Evolutionary conservation across 2,113 vertebrate genomes (phyloP).

Genomic region (Hyla sarda): DNA sequence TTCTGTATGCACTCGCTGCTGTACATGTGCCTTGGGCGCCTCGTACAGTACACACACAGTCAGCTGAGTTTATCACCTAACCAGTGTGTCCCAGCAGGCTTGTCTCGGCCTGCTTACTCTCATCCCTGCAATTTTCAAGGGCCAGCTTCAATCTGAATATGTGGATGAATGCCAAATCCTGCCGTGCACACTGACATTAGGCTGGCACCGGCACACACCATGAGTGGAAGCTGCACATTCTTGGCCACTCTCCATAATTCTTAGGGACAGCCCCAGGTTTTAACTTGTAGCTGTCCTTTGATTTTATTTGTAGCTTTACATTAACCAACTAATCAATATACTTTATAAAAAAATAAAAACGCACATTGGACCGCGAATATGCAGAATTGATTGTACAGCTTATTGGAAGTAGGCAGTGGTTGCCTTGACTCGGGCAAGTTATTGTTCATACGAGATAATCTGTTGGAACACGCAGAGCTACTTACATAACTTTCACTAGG

Average conservation of each 20-base stretch:
- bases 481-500: conserved; percentile 39
- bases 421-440: conserved; percentile 20
- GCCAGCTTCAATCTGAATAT: neutral
- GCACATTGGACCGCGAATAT: neutral
- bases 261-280: neutral
- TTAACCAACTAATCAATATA: neutral
- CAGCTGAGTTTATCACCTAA: neutral
- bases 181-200: neutral
- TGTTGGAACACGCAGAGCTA: conserved; percentile 14
- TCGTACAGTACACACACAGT: neutral
- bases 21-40: neutral
- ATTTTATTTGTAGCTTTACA: neutral
- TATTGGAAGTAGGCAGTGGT: neutral
- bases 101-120: conserved; percentile 7
- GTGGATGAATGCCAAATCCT: neutral
- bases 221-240: neutral
- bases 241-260: neutral
- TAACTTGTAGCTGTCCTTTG: neutral
- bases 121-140: conserved; percentile 21
- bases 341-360: neutral
- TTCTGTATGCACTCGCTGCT: neutral
- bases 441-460: neutral
- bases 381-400: neutral
- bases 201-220: neutral
- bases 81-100: neutral